Percentiles rank a stretch among this genome's conserved stretches.
Conservation (phyloP, 2,797 vertebrate genomes). For the Oryzias sinensis region DNA sequence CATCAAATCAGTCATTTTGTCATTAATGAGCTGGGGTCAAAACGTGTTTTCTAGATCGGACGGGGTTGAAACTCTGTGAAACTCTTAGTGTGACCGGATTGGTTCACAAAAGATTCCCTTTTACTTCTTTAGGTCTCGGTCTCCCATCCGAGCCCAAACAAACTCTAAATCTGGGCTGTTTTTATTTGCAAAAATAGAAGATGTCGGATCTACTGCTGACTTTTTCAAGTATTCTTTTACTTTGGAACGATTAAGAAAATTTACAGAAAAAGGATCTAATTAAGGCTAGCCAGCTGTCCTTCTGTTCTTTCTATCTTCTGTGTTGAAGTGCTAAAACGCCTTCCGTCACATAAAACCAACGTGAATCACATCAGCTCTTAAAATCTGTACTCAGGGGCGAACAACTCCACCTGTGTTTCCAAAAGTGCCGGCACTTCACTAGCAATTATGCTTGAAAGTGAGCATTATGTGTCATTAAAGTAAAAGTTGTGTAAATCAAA, state of each 20-base stretch:
- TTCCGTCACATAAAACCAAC: constrained; percentile 81
- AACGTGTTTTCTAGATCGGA: constrained; percentile 62
- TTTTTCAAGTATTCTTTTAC: too few relatives aligned
- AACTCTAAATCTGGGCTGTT: constrained; percentile 50
- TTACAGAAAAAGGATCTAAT: constrained; percentile 38
- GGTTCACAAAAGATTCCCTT: constrained; percentile 56
- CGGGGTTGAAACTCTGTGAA: constrained; percentile 51
- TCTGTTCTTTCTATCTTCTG: constrained; percentile 50
- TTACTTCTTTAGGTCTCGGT: constrained; percentile 28
- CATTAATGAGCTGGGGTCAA: constrained; percentile 76
- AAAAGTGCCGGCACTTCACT: constrained; percentile 30
- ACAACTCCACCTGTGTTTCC: constrained; percentile 76
- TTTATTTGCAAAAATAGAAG: too few relatives aligned
- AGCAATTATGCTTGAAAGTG: constrained; percentile 33
- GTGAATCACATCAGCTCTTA: constrained; percentile 50
- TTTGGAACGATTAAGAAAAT: too few relatives aligned
- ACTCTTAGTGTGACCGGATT: constrained; percentile 68
- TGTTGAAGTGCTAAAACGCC: constrained; percentile 55
- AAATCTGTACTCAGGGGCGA: constrained; percentile 40
- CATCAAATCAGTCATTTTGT: constrained; percentile 66
- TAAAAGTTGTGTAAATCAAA: constrained; percentile 28
- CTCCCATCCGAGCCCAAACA: constrained; percentile 46
- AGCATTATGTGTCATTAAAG: constrained; percentile 30
- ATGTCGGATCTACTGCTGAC: too few relatives aligned
- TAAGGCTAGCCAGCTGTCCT: constrained; percentile 65